These are phyloP conservation scores for Paradisaea rubra DNA, from an alignment of 2,113 vertebrate species.

Conservation along the genomic window DNA sequence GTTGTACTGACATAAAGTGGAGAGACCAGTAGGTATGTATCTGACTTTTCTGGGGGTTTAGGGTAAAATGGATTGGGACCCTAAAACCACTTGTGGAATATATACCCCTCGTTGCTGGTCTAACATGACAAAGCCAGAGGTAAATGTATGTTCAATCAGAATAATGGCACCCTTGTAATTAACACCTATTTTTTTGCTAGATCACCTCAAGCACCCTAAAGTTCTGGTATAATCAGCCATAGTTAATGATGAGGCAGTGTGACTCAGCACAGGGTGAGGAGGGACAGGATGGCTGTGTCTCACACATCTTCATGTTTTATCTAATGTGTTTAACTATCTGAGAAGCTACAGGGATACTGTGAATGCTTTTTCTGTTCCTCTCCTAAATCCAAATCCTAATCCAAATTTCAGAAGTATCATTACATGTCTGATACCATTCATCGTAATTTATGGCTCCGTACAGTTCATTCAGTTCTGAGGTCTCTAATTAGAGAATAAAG, in stretches of 20 bases:
- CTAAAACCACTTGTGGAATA: background rate
- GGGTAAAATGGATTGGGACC: background rate
- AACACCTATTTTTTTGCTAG: background rate
- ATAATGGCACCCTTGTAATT: background rate
- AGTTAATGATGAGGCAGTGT: background rate
- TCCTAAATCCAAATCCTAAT: background rate
- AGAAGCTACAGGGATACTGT: background rate
- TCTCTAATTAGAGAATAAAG: background rate
- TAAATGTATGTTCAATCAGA: background rate
- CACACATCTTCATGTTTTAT: background rate
- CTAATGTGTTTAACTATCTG: background rate
- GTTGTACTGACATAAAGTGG: background rate
- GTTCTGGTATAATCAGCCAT: background rate
- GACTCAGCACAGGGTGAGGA: background rate
- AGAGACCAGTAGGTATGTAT: background rate
- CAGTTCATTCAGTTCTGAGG: background rate
- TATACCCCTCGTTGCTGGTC: background rate
- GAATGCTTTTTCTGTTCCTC: background rate
- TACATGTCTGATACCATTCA: background rate
- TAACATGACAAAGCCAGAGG: background rate
- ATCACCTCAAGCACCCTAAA: background rate
- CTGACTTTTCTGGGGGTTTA: background rate
- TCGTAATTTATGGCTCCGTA: background rate
- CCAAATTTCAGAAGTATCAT: background rate
- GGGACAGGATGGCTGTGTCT: background rate